Evolutionary conservation across 2,888 invertebrate genomes (phyloP).

Genomic region (Cacoxenus indagator): DNA sequence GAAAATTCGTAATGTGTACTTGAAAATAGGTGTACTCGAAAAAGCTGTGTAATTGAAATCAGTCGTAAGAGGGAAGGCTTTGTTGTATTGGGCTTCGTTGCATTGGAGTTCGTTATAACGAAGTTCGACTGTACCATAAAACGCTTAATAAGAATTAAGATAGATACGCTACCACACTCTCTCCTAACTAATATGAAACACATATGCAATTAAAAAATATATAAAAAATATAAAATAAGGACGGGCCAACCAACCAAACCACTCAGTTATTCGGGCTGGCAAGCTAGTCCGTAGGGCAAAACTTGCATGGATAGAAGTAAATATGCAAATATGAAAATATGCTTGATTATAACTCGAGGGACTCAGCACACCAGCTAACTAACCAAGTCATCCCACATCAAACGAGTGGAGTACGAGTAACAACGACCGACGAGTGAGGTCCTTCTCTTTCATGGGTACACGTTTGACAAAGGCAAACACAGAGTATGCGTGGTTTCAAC

Average conservation of each 20-base stretch:
- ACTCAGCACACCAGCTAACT: not conserved
- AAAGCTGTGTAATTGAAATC: too few relatives aligned
- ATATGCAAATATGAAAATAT: slow-evolving; percentile 14
- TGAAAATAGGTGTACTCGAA: too few relatives aligned
- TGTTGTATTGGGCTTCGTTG: not conserved
- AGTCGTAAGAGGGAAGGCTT: too few relatives aligned
- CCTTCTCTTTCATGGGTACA: not conserved
- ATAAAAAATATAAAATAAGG: not conserved
- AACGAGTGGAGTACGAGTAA: not conserved
- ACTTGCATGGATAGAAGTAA: not conserved
- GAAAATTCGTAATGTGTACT: too few relatives aligned
- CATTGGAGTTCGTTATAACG: too few relatives aligned
- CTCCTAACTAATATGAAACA: too few relatives aligned
- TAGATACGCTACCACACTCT: not conserved
- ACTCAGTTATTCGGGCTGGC: too few relatives aligned
- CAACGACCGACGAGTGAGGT: not conserved
- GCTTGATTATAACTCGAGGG: slow-evolving; percentile 22
- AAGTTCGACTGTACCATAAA: not conserved
- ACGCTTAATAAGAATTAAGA: not conserved
- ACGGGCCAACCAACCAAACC: not conserved
- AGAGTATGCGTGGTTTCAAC: not conserved
- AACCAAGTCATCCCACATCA: not conserved
- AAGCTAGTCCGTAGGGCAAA: too few relatives aligned
- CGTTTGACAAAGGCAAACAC: slow-evolving; percentile 4
- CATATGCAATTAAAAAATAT: not conserved